Percentiles rank a stretch among this genome's conserved stretches.
Conservation (phyloP, 2,888 invertebrate genomes). For the Tetheella fluctuosa region DNA sequence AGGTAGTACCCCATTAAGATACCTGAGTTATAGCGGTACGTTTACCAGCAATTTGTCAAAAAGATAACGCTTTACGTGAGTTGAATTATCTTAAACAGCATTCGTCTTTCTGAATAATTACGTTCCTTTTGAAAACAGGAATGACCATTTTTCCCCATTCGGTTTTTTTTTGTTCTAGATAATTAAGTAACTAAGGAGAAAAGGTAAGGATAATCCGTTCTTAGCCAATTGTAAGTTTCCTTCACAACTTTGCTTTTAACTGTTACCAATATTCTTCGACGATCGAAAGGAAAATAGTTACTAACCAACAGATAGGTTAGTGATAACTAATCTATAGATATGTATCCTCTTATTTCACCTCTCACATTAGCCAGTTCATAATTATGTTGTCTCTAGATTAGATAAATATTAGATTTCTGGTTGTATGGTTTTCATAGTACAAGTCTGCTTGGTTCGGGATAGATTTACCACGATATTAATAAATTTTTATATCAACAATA, state of each 20-base stretch:
- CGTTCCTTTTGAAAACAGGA: conserved; percentile 50
- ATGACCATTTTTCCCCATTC: conserved; percentile 41
- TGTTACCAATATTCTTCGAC: too few relatives aligned
- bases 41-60: conserved; percentile 75
- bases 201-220: not conserved
- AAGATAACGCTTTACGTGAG: conserved; percentile 76
- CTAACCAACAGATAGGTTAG: too few relatives aligned
- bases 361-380: too few relatives aligned
- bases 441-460: too few relatives aligned
- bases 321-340: too few relatives aligned
- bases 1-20: conserved; percentile 52
- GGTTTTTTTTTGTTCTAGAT: not conserved
- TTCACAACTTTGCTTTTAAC: not conserved
- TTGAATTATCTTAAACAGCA: conserved; percentile 71
- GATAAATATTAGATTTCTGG: too few relatives aligned
- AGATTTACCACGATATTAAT: too few relatives aligned
- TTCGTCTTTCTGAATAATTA: conserved; percentile 78
- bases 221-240: conserved; percentile 1
- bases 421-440: too few relatives aligned
- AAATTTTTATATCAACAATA: too few relatives aligned
- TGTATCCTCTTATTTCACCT: too few relatives aligned
- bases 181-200: conserved; percentile 1
- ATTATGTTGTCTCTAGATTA: too few relatives aligned
- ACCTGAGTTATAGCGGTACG: conserved; percentile 58
- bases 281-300: too few relatives aligned